These are phyloP conservation scores for Caretta caretta DNA, from an alignment of 2,113 vertebrate genomes.

Conservation along the genomic window DNA sequence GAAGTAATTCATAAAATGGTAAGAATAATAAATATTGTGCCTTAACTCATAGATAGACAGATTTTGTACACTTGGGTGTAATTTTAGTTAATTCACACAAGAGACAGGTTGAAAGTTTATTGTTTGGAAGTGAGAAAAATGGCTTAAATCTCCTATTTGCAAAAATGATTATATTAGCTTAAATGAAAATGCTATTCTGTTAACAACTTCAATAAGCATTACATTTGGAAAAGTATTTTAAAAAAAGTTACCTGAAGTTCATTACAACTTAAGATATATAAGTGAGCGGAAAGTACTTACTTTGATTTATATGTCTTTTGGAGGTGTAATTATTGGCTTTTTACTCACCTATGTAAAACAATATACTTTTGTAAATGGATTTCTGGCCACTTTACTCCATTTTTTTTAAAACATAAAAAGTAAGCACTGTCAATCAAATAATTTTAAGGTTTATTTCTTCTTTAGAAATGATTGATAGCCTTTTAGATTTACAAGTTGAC, in stretches of 20 bases:
- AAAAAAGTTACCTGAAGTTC: conserved; percentile 85
- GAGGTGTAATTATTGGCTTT: conserved; percentile 88
- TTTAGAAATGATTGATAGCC: conserved; percentile 90
- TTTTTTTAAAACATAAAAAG: conserved; percentile 81
- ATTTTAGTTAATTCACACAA: conserved; percentile 85
- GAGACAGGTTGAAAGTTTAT: conserved; percentile 83
- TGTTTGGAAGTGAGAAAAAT: conserved; percentile 75
- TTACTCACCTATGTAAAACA: conserved; percentile 89
- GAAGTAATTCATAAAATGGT: conserved; percentile 84
- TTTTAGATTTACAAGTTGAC: conserved; percentile 92
- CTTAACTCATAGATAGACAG: conserved; percentile 80
- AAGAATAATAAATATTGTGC: conserved; percentile 86
- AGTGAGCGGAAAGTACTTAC: conserved; percentile 85
- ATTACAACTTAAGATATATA: conserved; percentile 83
- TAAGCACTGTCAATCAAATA: conserved; percentile 90
- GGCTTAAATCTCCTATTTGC: conserved; percentile 79
- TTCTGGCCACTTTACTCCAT: conserved; percentile 86
- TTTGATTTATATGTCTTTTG: conserved; percentile 87
- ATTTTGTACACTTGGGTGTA: conserved; percentile 81
- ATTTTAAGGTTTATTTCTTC: conserved; percentile 90
- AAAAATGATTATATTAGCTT: conserved; percentile 83
- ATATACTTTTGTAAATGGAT: conserved; percentile 91
- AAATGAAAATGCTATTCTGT: conserved; percentile 82
- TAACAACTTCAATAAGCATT: conserved; percentile 78
- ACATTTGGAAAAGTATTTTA: conserved; percentile 79